Base-by-base conservation (phyloP, 2,888 invertebrate genomes). In the Hanleya hanleyi region DNA sequence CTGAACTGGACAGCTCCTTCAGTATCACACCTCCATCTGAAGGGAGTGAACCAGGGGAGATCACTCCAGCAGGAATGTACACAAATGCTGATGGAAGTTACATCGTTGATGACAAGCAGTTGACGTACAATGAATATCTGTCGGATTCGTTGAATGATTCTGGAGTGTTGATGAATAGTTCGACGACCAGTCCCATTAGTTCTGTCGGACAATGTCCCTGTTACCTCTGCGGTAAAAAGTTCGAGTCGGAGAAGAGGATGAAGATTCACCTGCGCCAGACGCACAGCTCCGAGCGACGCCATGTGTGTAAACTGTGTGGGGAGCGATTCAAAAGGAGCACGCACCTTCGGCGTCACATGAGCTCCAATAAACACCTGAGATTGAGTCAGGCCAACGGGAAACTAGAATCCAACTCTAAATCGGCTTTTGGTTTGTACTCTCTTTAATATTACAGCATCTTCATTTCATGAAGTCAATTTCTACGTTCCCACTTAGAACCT, bases 191-290 rank as follows among this genome's bases (percentile, higher is more conserved):
- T 29, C 18, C 18, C 9, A 22, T 18, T 22, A 26, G 32, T 9
- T 15, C 22, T 22, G 57, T 29, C 4, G 57, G 57, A 29, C 12
- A 22, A 15, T 22, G 22, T 26, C 22, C 32, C 9, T 57, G 57
- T 32, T 18, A 15, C 3, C 57, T 57, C 57, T 57, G 57, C 32
- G 57, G 57, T 12, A 57, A 57, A 29, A 26, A 29, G 12, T 57
- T 57, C 26, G 57, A 57, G 22, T 7, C 57, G 57, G 57, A 57
- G 32, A 57, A 57, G 9, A 1, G 57, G 29, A 57, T 57, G 57
- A 57, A 57, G 57, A 57, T 57, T 26, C 57, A 57, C 29, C 57
- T 57, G 29, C 22, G 57, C 15, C 57, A 57, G 57, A 57, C 57
- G 57, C 57, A 57, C 32, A 57, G 57, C 32, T 22, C 57, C 4